phyloP scores from a whole-genome alignment of 2,888 invertebrate species.

The Drosophila prostipennis region DNA sequence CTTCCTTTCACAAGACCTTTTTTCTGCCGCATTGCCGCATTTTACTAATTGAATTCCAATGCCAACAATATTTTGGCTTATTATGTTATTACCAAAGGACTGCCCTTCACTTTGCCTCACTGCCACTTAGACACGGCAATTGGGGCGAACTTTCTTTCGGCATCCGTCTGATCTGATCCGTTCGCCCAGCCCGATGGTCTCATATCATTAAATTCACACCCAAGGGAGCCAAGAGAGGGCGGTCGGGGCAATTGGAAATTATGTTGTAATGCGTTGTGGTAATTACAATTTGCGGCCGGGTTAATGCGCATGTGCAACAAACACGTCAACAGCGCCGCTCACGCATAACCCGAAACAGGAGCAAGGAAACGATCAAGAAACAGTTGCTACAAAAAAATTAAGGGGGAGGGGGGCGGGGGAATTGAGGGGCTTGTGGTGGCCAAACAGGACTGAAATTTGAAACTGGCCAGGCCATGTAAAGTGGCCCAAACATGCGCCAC shows the following conservation, averaged over 20 bases:
- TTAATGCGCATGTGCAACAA: slow-evolving; percentile 80
- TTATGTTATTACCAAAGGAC: slow-evolving; percentile 72
- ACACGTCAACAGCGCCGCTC: slow-evolving; percentile 66
- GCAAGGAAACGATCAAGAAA: slow-evolving; percentile 45
- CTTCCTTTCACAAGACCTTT: slow-evolving; percentile 59
- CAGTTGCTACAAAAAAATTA: slow-evolving; percentile 11
- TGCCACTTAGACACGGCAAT: slow-evolving; percentile 62
- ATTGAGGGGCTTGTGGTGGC: slow-evolving; percentile 16
- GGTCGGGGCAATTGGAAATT: slow-evolving; percentile 61
- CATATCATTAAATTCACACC: slow-evolving; percentile 78
- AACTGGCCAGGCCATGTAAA: slow-evolving; percentile 78
- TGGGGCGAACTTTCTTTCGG: slow-evolving; percentile 68
- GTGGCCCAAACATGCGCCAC: slow-evolving; percentile 79
- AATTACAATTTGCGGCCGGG: slow-evolving; percentile 79
- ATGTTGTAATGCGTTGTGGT: slow-evolving; percentile 81
- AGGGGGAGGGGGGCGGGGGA: not conserved
- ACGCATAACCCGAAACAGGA: slow-evolving; percentile 40
- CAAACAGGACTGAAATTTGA: slow-evolving; percentile 73
- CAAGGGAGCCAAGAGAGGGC: slow-evolving; percentile 37
- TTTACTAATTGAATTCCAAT: slow-evolving; percentile 77
- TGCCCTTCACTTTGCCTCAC: slow-evolving; percentile 51
- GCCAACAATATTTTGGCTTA: slow-evolving; percentile 77
- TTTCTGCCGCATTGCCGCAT: slow-evolving; percentile 29
- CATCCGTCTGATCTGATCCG: slow-evolving; percentile 46
- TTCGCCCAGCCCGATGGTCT: slow-evolving; percentile 6